phyloP scores from a whole-genome alignment of 2,888 invertebrate species.

The Rhagonycha fulva region DNA sequence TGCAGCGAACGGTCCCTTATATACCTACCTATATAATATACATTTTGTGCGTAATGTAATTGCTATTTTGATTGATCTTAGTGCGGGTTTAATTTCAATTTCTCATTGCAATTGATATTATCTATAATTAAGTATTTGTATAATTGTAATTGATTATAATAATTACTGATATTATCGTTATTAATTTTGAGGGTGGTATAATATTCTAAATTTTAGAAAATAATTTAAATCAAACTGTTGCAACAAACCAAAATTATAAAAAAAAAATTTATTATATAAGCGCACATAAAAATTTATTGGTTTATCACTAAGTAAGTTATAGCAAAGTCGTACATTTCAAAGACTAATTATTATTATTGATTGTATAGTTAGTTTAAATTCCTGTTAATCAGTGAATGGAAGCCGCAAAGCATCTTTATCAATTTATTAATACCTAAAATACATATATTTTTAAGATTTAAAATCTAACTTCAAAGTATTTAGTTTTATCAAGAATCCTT shows the following conservation, averaged over 20 bases:
- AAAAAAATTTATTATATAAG: no score
- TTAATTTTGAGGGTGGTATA: neutral
- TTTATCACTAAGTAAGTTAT: no score
- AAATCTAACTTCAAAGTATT: neutral
- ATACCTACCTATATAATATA: neutral
- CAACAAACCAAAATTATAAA: no score
- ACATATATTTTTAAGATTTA: neutral
- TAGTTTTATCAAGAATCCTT: neutral
- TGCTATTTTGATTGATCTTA: conserved; percentile 6
- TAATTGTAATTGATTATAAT: neutral
- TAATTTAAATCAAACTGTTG: no score
- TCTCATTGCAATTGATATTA: neutral
- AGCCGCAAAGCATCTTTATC: neutral
- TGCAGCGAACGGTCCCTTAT: conserved; percentile 7
- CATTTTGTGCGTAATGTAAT: conserved; percentile 11
- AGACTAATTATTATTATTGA: neutral
- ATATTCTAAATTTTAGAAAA: neutral
- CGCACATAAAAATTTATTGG: no score
- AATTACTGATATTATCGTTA: neutral
- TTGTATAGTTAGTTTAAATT: neutral
- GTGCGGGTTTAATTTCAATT: neutral
- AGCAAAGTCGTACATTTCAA: neutral
- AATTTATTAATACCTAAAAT: neutral
- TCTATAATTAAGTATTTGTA: no score
- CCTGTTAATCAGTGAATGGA: neutral